These are phyloP conservation scores for Mellilla xanthometata DNA, from an alignment of 2,888 invertebrate genomes.

Conservation along the genomic window DNA sequence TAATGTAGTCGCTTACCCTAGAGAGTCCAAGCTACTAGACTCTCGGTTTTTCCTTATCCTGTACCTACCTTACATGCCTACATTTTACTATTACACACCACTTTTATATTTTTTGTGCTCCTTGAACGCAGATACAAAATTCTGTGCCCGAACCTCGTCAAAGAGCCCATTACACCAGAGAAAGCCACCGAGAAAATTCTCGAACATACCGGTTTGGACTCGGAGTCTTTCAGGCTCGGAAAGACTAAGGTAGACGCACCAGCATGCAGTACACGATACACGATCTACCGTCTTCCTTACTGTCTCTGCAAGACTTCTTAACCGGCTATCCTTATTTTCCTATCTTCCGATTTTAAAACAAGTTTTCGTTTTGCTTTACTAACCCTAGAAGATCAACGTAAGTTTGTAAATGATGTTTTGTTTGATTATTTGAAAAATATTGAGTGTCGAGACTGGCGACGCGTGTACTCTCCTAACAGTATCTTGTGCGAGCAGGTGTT, in stretches of 20 bases:
- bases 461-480: constrained; percentile 36
- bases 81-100: constrained; percentile 36
- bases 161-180: constrained; percentile 87
- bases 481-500: constrained; percentile 90
- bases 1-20: constrained; percentile 47
- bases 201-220: constrained; percentile 91
- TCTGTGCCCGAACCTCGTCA: constrained; percentile 96
- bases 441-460: not conserved
- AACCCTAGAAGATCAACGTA: constrained; percentile 13
- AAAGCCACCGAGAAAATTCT: constrained; percentile 93
- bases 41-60: constrained; percentile 53
- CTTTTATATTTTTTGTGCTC: constrained; percentile 66
- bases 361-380: constrained; percentile 27
- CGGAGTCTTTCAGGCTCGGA: constrained; percentile 97
- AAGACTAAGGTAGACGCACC: constrained; percentile 92
- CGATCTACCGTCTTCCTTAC: constrained; percentile 45
- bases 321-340: constrained; percentile 36
- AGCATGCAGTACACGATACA: constrained; percentile 51
- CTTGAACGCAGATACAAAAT: constrained; percentile 97
- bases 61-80: constrained; percentile 25
- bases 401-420: not conserved
- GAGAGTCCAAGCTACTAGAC: constrained; percentile 67
- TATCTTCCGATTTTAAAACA: constrained; percentile 32
- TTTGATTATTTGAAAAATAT: not conserved
- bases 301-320: constrained; percentile 44